phyloP scores from a whole-genome alignment of 1,140 invertebrate species.

The Aphelenchoides fujianensis region DNA sequence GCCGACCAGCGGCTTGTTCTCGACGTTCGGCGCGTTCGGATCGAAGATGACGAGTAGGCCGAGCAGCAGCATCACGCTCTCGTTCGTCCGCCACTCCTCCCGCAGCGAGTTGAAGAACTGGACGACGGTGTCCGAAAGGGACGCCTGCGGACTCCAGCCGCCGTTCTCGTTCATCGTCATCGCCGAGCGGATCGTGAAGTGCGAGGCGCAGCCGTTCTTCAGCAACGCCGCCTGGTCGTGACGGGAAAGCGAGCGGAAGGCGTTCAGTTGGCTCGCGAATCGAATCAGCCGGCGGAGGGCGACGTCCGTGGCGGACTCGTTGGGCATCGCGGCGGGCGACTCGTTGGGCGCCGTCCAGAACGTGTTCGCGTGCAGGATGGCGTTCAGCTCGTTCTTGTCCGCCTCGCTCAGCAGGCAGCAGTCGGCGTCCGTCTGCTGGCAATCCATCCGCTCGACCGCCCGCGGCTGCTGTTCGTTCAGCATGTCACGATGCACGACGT shows the following conservation, averaged over 20 bases:
- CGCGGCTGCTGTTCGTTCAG: constrained; percentile 10
- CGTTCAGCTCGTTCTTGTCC: constrained; percentile 3
- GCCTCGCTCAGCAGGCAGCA: not conserved
- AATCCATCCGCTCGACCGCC: not conserved
- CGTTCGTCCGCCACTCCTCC: constrained; percentile 44
- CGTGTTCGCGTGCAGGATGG: constrained; percentile 31
- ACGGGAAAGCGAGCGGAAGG: not conserved
- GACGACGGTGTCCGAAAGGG: constrained; percentile 5
- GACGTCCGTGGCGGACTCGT: constrained; percentile 5
- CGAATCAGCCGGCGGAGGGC: constrained; percentile 11
- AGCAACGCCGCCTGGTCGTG: constrained; percentile 16
- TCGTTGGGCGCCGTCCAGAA: constrained; percentile 26
- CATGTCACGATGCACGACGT: constrained; percentile 40
- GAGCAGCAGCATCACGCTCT: constrained; percentile 42
- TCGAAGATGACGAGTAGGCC: constrained; percentile 40
- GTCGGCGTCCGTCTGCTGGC: not conserved
- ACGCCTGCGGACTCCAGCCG: constrained; percentile 1
- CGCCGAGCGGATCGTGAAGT: constrained; percentile 14
- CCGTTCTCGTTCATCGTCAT: constrained; percentile 21
- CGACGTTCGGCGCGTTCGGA: constrained; percentile 33
- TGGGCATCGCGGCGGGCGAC: not conserved
- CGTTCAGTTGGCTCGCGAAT: not conserved
- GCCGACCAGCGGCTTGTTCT: constrained; percentile 22
- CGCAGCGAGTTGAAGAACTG: constrained; percentile 45
- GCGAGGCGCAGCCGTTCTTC: constrained; percentile 24